phyloP scores from a whole-genome alignment of 2,797 vertebrate species.

The Anabas testudineus region DNA sequence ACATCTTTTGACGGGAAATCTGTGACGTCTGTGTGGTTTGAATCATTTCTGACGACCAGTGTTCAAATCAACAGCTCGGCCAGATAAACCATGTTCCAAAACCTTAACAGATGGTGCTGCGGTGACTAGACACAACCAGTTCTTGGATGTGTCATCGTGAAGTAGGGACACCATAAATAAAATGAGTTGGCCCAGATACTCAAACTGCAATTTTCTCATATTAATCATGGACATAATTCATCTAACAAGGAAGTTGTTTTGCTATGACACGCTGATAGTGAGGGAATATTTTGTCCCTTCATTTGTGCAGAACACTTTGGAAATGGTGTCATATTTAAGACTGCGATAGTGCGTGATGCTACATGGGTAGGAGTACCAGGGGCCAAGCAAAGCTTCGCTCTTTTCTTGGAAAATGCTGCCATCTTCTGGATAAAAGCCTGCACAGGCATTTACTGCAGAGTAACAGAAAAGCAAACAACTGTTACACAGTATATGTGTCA shows the following conservation, averaged over 20 bases:
- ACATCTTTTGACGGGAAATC: constrained; percentile 44
- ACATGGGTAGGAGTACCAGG: constrained; percentile 30
- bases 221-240: constrained; percentile 21
- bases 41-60: constrained; percentile 44
- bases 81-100: constrained; percentile 48
- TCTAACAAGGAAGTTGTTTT: constrained; percentile 10
- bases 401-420: constrained; percentile 39
- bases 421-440: constrained; percentile 51
- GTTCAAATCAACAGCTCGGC: constrained; percentile 57
- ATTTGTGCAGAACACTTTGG: not conserved
- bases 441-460: not conserved
- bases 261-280: constrained; percentile 23
- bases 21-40: constrained; percentile 67
- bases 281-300: constrained; percentile 18
- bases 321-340: constrained; percentile 7
- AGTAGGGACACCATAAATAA: constrained; percentile 44
- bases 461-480: not conserved
- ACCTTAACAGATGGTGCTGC: constrained; percentile 53
- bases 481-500: too few species aligned
- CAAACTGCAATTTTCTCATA: constrained; percentile 13
- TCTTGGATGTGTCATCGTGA: constrained; percentile 40
- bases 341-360: constrained; percentile 6
- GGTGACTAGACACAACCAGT: constrained; percentile 27
- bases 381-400: not conserved
- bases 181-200: constrained; percentile 34